These are phyloP conservation scores for Silvanus unidentatus DNA, from an alignment of 2,888 invertebrate genomes.

Conservation along the genomic window DNA sequence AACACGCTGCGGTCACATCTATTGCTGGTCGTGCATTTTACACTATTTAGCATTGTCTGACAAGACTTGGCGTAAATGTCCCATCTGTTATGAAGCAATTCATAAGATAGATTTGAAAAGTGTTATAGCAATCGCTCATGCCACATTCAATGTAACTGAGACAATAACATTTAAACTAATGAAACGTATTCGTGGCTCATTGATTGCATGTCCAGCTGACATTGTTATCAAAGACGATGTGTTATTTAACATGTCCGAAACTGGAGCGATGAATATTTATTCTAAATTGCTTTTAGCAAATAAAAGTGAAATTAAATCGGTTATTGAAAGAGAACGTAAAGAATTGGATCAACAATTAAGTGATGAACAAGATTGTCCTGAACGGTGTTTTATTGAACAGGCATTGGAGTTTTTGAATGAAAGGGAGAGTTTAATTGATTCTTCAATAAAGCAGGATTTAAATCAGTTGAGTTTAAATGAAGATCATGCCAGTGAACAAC, in stretches of 20 bases:
- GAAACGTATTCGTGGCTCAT: constrained; percentile 53
- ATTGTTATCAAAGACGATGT: constrained; percentile 37
- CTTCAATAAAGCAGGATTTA: constrained; percentile 16
- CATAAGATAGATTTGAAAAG: constrained; percentile 77
- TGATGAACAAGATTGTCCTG: constrained; percentile 70
- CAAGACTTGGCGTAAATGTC: constrained; percentile 77
- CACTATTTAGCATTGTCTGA: constrained; percentile 87
- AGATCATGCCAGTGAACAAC: constrained; percentile 32
- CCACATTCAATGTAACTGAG: constrained; percentile 57
- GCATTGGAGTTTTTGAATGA: constrained; percentile 64
- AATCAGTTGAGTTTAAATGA: constrained; percentile 39
- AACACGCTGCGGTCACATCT: constrained; percentile 91
- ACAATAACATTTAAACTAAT: constrained; percentile 75
- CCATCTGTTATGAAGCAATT: constrained; percentile 84
- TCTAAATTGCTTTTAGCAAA: constrained; percentile 74
- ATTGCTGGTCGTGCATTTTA: constrained; percentile 92
- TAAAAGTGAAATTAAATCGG: constrained; percentile 60
- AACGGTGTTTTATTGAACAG: constrained; percentile 79
- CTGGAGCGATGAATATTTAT: constrained; percentile 53
- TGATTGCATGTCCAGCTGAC: constrained; percentile 52
- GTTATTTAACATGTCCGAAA: constrained; percentile 48
- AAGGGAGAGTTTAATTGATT: constrained; percentile 35
- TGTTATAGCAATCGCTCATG: constrained; percentile 54
- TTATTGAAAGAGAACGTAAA: constrained; percentile 66
- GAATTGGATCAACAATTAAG: constrained; percentile 59